Percentiles rank a stretch among this genome's conserved stretches.
Evolutionary conservation across 1,140 invertebrate species (phyloP).

Genomic region (Oedothorax gibbosus): DNA sequence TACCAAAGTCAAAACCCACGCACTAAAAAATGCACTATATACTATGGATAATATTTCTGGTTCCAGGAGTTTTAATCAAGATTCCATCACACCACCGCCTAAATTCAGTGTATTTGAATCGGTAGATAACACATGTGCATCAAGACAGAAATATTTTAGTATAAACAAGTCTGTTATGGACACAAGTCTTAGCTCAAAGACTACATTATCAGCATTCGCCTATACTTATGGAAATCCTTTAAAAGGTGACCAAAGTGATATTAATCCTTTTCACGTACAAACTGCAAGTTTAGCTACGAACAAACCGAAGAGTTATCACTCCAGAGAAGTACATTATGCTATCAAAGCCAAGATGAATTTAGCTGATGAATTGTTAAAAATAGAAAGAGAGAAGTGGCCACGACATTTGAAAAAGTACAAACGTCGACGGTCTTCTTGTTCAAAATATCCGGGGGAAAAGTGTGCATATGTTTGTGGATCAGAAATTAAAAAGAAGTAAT

Average conservation of each 20-base stretch:
- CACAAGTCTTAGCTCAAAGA: neutral
- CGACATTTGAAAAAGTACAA: too few species aligned
- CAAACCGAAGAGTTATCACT: too few species aligned
- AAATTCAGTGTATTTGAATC: neutral
- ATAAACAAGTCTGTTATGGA: neutral
- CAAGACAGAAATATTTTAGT: neutral
- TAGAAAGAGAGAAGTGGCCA: slow-evolving; percentile 1
- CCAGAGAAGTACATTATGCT: neutral
- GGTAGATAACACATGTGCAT: neutral
- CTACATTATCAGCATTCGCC: neutral
- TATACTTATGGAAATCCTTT: neutral
- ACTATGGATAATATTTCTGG: neutral
- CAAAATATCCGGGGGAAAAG: too few species aligned
- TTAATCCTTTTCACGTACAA: neutral
- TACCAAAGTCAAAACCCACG: neutral
- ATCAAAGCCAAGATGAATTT: slow-evolving; percentile 4
- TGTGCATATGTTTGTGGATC: too few species aligned
- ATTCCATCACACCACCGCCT: neutral
- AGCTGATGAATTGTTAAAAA: slow-evolving; percentile 6
- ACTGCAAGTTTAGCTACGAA: too few species aligned
- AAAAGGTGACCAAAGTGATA: neutral
- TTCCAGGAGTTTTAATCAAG: neutral
- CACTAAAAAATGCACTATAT: neutral
- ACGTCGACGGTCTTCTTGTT: too few species aligned
- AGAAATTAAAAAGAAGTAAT: too few species aligned